Evolutionary conservation across 2,797 vertebrate genomes (phyloP), one percentile per base, ranked within the genome.

Genomic region (Xiphorhynchus erythropygius): DNA sequence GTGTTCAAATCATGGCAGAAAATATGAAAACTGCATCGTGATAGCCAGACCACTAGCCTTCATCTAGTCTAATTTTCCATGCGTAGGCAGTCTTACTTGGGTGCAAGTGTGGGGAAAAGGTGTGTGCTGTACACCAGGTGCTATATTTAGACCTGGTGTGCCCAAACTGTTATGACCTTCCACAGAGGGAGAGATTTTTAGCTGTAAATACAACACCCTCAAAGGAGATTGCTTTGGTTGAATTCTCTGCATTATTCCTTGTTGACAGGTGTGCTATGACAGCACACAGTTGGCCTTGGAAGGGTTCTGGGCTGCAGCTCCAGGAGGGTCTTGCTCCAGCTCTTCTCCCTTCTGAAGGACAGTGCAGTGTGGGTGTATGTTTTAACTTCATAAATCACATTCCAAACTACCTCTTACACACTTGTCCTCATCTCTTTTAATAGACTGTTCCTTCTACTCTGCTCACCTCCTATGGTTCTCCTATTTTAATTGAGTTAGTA

Each of bases 181-280:
- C 42, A n/a, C 22, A 32, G 10, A 67, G 6, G 11, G 33, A 44
- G 32, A 67, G 22, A 18, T 11, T 68, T 89, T 52, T 25, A 21
- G 5, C 23, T 77, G 18, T 49, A 42, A 75, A 64, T 64, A 19
- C 18, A 21, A 13, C 0, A 0, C 4, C 67, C 2, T 19, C 28
- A 42, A 24, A 52, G 9, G 6, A 5, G 1, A 52, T 32, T 46
- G 12, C 22, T 76, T 75, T 63, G 56, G 11, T 59, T 52, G 49
- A 67, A 52, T 73, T 82, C 30, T 69, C 30, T 69, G 19, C 47
- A 7, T 47, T 65, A 16, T 18, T 44, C 18, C 30, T 67, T 30
- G 37, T 11, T 1, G 1, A 18, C 41, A 44, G 59, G 12, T 1
- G 0, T 41, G 4, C 64, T 4, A 0, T 32, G 49, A 4, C 23